Evolutionary conservation across 2,113 vertebrate species (phyloP), one percentile per base, ranked within the genome.

Genomic region (Manacus vitellinus): DNA sequence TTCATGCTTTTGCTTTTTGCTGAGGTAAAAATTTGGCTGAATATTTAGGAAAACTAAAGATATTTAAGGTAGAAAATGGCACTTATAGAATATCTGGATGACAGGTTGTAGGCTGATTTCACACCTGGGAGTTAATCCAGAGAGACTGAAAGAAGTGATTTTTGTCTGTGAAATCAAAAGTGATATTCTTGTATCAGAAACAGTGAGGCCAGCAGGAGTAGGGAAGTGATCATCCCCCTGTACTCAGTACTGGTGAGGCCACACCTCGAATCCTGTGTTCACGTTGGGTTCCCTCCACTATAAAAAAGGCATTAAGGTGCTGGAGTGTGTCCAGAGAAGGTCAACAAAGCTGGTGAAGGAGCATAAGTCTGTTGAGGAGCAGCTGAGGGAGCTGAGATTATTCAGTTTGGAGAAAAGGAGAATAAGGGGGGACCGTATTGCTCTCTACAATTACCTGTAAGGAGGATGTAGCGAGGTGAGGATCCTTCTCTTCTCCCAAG

Each of bases 221-320:
- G 61, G n/a, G 43, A 14, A 35, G 28, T 1, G 41, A 41, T 8
- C 6, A 3, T 41, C 6, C 11, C 47, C 7, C 25, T 47, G 8
- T 19, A 1, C 8, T 56, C 0, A 0, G n/a, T 25, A 9, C 61
- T 78, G 43, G 7, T 52, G 59, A 46, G 47, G 33, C 2, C 2
- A 10, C 41, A 35, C 9, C n/a, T 55, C 2, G 2, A 62, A 31
- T 55, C 41, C 47, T 43, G 11, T 13, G 11, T 8, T 70, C 21
- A 16, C 47, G 35, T 35, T 47, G 47, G 21, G 5, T 17, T 1
- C 10, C 17, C 9, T 70, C 41, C 35, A 6, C 63, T 49, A 3
- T 14, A 33, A 23, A 41, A 43, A 23, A 7, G 14, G 23, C 14
- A 27, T 4, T 43, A 41, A 23, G 31, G 1, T 27, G 4, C 41